Conservation (phyloP, 2,888 invertebrate genomes). For the Toxonevra muliebris region DNA sequence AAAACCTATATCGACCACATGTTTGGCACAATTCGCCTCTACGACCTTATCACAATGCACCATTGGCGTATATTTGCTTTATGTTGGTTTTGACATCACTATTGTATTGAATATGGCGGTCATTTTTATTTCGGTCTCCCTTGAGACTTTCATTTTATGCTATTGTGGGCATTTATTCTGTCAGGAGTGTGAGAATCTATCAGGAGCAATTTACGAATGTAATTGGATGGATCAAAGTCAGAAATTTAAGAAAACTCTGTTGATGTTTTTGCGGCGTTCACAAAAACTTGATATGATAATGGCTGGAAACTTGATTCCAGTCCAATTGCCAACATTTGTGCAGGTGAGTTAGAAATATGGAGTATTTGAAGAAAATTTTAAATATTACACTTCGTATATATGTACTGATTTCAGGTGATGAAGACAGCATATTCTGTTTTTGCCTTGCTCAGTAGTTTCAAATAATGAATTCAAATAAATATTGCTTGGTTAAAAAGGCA, state of each 20-base stretch:
- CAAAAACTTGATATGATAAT: constrained; percentile 67
- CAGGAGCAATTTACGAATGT: constrained; percentile 66
- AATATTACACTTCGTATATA: background rate
- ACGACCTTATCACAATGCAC: constrained; percentile 60
- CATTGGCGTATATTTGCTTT: constrained; percentile 64
- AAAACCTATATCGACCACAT: constrained; percentile 65
- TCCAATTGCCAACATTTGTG: constrained; percentile 68
- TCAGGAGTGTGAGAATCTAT: constrained; percentile 65
- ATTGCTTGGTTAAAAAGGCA: too few species aligned
- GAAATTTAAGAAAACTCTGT: constrained; percentile 57
- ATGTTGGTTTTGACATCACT: constrained; percentile 45
- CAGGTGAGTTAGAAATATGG: constrained; percentile 58
- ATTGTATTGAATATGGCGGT: constrained; percentile 37
- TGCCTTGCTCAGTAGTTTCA: constrained; percentile 47
- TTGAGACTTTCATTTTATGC: constrained; percentile 68
- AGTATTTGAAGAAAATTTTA: constrained; percentile 28
- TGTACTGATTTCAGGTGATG: constrained; percentile 46
- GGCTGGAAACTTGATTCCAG: constrained; percentile 67
- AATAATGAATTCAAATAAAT: constrained; percentile 14
- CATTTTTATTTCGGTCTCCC: constrained; percentile 63
- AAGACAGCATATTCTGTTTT: constrained; percentile 55
- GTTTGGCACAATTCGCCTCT: constrained; percentile 67
- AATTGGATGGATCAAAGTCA: constrained; percentile 68
- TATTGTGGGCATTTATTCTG: constrained; percentile 68
- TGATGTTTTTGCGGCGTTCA: constrained; percentile 67